Evolutionary conservation across 2,113 vertebrate species (phyloP), one percentile per base, ranked within the genome.

Genomic region (Pygoscelis adeliae): DNA sequence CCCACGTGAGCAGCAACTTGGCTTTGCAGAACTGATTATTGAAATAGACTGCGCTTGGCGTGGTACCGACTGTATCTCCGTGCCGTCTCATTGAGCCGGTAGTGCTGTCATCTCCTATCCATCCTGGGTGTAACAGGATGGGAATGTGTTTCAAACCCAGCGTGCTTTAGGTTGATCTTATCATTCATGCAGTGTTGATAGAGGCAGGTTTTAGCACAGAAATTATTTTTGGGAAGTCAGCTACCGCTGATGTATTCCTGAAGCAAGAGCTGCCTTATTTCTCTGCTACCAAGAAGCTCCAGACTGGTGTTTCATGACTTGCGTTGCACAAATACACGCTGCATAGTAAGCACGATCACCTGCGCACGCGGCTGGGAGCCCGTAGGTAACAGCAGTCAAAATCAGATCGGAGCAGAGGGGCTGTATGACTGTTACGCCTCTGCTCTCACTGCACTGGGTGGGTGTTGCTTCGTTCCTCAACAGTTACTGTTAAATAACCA

Each of bases 331-430:
- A 70, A 69, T 18, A 4, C 62, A 2, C 6, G 14, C 62, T 42
- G 69, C 58, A 5, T 6, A 26, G 32, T 34, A 15, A 50, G 46
- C 19, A 9, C 4, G 6, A 44, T 52, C 34, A 10, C n/a, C 82
- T 38, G 32, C 12, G 4, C 3, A 2, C 7, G 11, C 1, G 7
- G 7, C 52, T 76, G 79, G 34, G 65, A 55, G 8, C 0, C 0
- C 13, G 27, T 11, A 62, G 32, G 10, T 19, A 27, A 7, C 65
- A 34, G 63, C 47, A 62, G 22, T 7, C 44, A 42, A 61, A 87
- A 29, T 11, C n/a, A 42, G 27, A 47, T 4, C 1, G 0, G 1
- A 79, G 70, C 50, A 38, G 38, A 66, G 7, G 55, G 27, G 30
- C 47, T 55, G 8, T 42, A 4, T 4, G 20, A 10, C 27, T 21